A percentile compares a stretch with the other conserved stretches of the same genome.
These are phyloP conservation scores for Megaceryle torquata DNA, from an alignment of 2,113 vertebrate genomes.

Conservation along the genomic window DNA sequence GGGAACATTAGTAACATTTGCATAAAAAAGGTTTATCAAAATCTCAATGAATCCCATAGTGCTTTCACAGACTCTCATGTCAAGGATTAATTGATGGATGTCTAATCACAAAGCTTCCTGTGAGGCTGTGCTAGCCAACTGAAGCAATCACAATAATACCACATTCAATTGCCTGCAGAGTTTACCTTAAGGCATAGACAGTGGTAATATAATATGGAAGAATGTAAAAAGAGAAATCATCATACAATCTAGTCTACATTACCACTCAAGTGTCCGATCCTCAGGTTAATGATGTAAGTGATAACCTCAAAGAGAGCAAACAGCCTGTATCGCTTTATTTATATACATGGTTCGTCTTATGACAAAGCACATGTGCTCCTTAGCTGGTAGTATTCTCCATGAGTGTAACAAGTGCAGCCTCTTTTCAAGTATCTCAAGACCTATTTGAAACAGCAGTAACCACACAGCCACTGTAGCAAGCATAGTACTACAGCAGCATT, in stretches of 20 bases:
- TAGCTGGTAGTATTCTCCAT: background rate
- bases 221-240: conserved; percentile 2
- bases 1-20: background rate
- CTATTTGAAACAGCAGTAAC: background rate
- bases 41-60: background rate
- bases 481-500: background rate
- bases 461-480: background rate
- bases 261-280: background rate
- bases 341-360: background rate
- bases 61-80: background rate
- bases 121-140: background rate
- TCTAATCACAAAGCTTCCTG: conserved; percentile 35
- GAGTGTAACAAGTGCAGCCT: background rate
- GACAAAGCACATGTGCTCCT: background rate
- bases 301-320: background rate
- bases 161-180: background rate
- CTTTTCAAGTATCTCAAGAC: background rate
- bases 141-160: background rate
- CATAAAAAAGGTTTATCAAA: conserved; percentile 6
- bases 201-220: background rate
- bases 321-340: background rate
- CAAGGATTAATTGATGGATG: conserved; percentile 20
- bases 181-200: background rate
- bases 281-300: conserved; percentile 17
- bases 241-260: background rate